A percentile compares a stretch with the other conserved stretches of the same genome.
Evolutionary conservation across 2,888 invertebrate genomes (phyloP).

Genomic region (Polyploca ridens): DNA sequence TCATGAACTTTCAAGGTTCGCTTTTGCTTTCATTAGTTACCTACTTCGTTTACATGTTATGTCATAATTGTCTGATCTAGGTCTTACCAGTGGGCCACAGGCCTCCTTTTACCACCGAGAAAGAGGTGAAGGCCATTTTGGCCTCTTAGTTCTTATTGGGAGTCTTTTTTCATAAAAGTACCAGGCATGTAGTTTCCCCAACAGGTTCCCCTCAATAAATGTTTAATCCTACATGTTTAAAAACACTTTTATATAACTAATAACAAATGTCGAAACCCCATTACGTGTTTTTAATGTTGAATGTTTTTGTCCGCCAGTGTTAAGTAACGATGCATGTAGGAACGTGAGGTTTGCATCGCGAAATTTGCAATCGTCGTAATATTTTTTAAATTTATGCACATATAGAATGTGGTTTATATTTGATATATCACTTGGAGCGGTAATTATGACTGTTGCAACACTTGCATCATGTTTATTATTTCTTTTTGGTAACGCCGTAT

Average conservation of each 20-base stretch:
- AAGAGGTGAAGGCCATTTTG: background rate
- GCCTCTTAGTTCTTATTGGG: background rate
- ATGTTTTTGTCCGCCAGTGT: conserved; percentile 21
- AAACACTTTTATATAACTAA: conserved; percentile 14
- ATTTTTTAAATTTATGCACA: conserved; percentile 16
- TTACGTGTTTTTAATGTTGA: conserved; percentile 33
- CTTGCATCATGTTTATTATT: background rate
- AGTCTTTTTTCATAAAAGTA: background rate
- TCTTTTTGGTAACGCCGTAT: too few relatives aligned
- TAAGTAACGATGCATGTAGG: conserved; percentile 29
- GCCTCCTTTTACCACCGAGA: background rate
- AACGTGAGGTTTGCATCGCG: conserved; percentile 20
- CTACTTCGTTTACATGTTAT: conserved; percentile 12
- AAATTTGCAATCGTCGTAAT: conserved; percentile 13
- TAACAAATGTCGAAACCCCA: conserved; percentile 29
- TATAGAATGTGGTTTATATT: background rate
- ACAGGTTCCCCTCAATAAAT: background rate
- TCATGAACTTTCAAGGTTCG: conserved; percentile 29
- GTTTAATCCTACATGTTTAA: conserved; percentile 23
- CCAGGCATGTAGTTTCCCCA: background rate
- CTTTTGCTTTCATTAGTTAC: conserved; percentile 25
- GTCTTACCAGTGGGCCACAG: background rate
- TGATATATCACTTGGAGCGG: background rate
- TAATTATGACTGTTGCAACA: background rate
- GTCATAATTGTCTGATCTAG: background rate